A percentile compares a stretch with the other conserved stretches of the same genome.
Evolutionary conservation across 2,888 invertebrate species (phyloP).

Genomic region (Zygaena filipendulae): DNA sequence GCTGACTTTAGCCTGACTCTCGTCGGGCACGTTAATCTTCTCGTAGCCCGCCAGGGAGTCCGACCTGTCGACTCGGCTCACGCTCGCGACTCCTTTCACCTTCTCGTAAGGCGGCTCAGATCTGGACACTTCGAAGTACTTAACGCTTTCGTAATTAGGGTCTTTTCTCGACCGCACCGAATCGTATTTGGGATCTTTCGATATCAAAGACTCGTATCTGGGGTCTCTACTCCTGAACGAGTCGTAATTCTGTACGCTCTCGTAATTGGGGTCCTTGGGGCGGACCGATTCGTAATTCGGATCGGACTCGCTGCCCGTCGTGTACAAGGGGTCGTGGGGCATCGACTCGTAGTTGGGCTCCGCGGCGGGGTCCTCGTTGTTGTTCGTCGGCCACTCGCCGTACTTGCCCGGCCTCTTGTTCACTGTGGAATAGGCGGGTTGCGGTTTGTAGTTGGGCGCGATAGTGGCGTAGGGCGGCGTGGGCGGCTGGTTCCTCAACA

Average conservation of each 20-base stretch:
- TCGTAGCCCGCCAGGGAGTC: conserved; percentile 56
- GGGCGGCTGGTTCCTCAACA: conserved; percentile 69
- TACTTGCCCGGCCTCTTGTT: conserved; percentile 63
- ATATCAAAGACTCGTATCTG: conserved; percentile 77
- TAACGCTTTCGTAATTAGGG: conserved; percentile 86
- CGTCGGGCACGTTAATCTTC: conserved; percentile 42
- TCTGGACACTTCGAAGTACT: conserved; percentile 71
- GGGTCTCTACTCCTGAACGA: conserved; percentile 73
- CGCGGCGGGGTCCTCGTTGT: conserved; percentile 58
- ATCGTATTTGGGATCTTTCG: conserved; percentile 64
- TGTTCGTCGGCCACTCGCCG: conserved; percentile 63
- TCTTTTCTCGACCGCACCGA: conserved; percentile 69
- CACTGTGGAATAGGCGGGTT: conserved; percentile 65
- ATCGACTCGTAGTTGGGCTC: conserved; percentile 85
- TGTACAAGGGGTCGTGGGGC: conserved; percentile 71
- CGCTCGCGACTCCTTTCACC: conserved; percentile 45
- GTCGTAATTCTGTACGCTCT: conserved; percentile 78
- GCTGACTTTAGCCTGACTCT: conserved; percentile 45
- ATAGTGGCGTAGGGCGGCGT: conserved; percentile 61
- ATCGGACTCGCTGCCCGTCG: conserved; percentile 79
- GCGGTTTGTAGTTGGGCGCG: conserved; percentile 48
- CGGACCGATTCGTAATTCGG: conserved; percentile 77
- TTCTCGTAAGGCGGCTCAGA: conserved; percentile 77
- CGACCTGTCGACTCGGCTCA: conserved; percentile 34
- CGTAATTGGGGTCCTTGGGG: conserved; percentile 75